A percentile compares a stretch with the other conserved stretches of the same genome.
Conservation (phyloP, 2,888 invertebrate genomes). For the Leptinotarsa peninsularis region DNA sequence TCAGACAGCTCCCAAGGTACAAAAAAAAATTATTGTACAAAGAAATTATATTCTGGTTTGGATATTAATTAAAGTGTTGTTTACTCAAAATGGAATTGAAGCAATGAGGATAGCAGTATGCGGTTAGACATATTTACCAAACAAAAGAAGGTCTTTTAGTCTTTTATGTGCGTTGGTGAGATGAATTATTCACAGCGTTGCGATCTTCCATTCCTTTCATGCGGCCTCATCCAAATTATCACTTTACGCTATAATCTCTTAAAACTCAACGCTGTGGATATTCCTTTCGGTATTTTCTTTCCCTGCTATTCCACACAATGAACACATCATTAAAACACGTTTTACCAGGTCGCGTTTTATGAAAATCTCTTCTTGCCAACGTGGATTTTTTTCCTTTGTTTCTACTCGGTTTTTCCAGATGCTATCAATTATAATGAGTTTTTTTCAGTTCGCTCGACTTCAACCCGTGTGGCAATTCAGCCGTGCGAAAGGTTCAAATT, state of each 20-base stretch:
- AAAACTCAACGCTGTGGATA: slow-evolving; percentile 51
- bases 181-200: slow-evolving; percentile 59
- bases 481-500: background rate
- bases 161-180: slow-evolving; percentile 51
- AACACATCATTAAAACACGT: slow-evolving; percentile 27
- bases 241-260: slow-evolving; percentile 62
- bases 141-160: slow-evolving; percentile 51
- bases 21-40: no score
- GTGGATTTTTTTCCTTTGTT: slow-evolving; percentile 19
- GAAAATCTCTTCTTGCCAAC: slow-evolving; percentile 17
- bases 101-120: slow-evolving; percentile 29
- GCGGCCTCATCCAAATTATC: slow-evolving; percentile 61
- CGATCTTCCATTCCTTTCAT: slow-evolving; percentile 56
- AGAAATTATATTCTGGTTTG: no score
- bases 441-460: background rate
- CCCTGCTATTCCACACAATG: slow-evolving; percentile 26
- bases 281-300: slow-evolving; percentile 20
- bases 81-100: background rate
- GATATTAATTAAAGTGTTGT: background rate
- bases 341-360: slow-evolving; percentile 9
- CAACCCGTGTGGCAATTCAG: background rate
- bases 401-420: slow-evolving; percentile 14
- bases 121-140: slow-evolving; percentile 51
- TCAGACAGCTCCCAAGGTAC: no score
- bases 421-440: slow-evolving; percentile 26